A percentile compares a stretch with the other conserved stretches of the same genome.
These are phyloP conservation scores for Phragmatobia fuliginosa DNA, from an alignment of 2,888 invertebrate genomes.

Conservation along the genomic window DNA sequence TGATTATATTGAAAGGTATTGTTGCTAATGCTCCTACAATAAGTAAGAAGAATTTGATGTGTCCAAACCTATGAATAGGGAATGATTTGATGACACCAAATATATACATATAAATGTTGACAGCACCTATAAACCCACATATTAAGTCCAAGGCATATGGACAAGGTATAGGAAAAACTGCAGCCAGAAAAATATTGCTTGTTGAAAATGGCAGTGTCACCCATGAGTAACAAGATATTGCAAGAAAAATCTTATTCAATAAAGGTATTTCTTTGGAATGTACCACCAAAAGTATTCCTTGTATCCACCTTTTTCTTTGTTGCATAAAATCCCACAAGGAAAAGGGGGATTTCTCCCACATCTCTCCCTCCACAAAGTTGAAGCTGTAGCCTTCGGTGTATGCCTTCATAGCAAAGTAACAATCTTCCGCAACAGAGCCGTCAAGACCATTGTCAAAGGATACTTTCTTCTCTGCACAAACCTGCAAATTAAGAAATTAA, in stretches of 20 bases:
- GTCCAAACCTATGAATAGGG: constrained; percentile 94
- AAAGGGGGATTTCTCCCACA: constrained; percentile 99
- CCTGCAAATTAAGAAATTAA: constrained; percentile 83
- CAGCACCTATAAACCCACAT: constrained; percentile 96
- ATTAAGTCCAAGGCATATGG: constrained; percentile 93
- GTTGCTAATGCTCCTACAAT: constrained; percentile 95
- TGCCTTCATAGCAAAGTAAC: constrained; percentile 98
- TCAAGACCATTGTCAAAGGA: constrained; percentile 98
- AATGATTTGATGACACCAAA: constrained; percentile 99
- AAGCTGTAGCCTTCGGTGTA: constrained; percentile 96
- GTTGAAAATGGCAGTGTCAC: constrained; percentile 97
- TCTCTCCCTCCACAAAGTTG: constrained; percentile 98
- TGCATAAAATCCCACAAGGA: constrained; percentile 97
- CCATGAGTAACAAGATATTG: constrained; percentile 98
- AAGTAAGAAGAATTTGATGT: constrained; percentile 92
- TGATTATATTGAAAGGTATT: constrained; percentile 96
- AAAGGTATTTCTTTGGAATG: constrained; percentile 94
- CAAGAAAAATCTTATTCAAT: constrained; percentile 92
- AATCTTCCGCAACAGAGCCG: constrained; percentile 99
- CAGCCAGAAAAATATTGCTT: constrained; percentile 94
- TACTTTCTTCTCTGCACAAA: constrained; percentile 95
- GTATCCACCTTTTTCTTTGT: constrained; percentile 98
- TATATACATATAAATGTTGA: constrained; percentile 98
- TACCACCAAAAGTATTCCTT: constrained; percentile 95
- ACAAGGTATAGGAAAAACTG: constrained; percentile 95